Evolutionary conservation across 2,888 invertebrate genomes (phyloP), one percentile per base, ranked within the genome.

Genomic region (Rhogogaster chlorosoma): DNA sequence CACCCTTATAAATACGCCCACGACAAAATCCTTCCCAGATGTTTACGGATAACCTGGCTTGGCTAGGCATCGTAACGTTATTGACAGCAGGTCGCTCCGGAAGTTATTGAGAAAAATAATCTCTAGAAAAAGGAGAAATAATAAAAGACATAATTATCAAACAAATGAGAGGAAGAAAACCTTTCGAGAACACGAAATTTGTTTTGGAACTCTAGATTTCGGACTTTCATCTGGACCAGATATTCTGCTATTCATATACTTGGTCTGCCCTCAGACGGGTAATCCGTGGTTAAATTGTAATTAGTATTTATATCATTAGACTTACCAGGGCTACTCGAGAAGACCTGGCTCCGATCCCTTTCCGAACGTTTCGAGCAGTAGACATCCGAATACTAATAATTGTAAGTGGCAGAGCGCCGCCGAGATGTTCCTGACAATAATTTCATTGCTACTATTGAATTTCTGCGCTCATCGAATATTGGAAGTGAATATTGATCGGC

Each of bases 11-110:
- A 67, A 73, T 77, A 77, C 77, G 36, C 57, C 57, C 57, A 57
- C 38, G 80, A 36, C 22, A n/a, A 61, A 49, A 38, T 80, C 80
- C 38, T 61, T 61, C 38, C 61, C 67, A 70, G 67, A 64, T 67
- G 83, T 61, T 49, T 22, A 83, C 83, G 67, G 83, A 83, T 45
- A 83, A 80, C 38, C 22, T 67, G 32, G 80, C 38, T 22, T 22
- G 10, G 49, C 29, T 42, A 45, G 73, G 73, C 26, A 5, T 73
- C 42, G 42, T 73, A 15, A 3, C 26, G 38, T 80, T 80, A 61
- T 61, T 38, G 80, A 80, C 61, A 26, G 36, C 36, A 49, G 61
- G 61, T 80, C 22, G 36, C 18, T 6, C 15, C n/a, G 22, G 38
- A 61, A 2, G 80, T 80, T 5, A 61, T 32, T 9, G 36, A n/a